Conservation (phyloP, 2,113 vertebrate genomes). For the Australoheros scitulus region DNA sequence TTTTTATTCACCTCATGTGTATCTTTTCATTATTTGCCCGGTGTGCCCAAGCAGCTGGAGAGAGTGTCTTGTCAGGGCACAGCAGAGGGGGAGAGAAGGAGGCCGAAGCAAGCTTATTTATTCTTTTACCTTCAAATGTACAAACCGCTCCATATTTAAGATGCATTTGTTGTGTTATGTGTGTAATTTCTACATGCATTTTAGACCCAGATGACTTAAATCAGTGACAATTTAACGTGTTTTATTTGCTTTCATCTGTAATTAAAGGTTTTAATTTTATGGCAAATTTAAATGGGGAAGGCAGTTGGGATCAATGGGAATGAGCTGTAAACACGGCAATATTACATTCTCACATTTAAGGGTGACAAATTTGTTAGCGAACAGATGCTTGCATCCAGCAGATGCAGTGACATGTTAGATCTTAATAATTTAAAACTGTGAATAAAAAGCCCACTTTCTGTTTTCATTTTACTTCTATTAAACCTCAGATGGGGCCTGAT, state of each 20-base stretch:
- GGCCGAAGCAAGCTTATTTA: background rate
- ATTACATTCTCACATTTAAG: background rate
- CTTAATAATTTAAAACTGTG: background rate
- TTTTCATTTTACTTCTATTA: background rate
- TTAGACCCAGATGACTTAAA: background rate
- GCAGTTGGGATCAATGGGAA: background rate
- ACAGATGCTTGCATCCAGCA: background rate
- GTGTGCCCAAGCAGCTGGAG: slow-evolving; percentile 20
- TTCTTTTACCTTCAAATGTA: background rate
- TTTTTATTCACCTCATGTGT: slow-evolving; percentile 58
- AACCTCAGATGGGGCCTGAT: too few species aligned
- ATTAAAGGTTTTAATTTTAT: background rate
- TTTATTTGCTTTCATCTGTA: background rate
- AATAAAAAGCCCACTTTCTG: background rate
- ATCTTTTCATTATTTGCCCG: slow-evolving; percentile 53
- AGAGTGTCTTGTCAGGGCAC: slow-evolving; percentile 5
- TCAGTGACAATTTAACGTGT: background rate
- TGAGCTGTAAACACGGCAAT: background rate
- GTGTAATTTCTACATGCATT: background rate
- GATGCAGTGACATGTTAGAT: background rate
- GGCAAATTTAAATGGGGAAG: background rate
- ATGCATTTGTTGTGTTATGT: background rate
- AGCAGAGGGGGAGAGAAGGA: slow-evolving; percentile 3
- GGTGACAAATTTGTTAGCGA: background rate
- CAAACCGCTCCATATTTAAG: background rate